Percentiles rank a stretch among this genome's conserved stretches.
Evolutionary conservation across 2,888 invertebrate genomes (phyloP).

Genomic region (Macrosoma leucophasiata): DNA sequence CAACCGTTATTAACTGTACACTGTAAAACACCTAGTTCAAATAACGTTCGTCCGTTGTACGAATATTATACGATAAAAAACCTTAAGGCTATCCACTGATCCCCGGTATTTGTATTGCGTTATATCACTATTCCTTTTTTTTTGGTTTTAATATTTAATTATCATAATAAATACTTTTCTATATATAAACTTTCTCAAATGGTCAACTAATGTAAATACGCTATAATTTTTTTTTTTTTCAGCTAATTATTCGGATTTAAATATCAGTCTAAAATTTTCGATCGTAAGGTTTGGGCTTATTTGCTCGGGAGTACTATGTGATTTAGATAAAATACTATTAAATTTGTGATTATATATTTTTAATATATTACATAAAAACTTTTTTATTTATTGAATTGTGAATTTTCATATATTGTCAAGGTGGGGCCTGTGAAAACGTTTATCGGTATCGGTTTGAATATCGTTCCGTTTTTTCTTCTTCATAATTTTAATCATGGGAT

Average conservation of each 20-base stretch:
- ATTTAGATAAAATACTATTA: conserved; percentile 45
- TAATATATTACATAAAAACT: conserved; percentile 59
- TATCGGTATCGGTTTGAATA: conserved; percentile 31
- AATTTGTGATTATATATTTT: conserved; percentile 59
- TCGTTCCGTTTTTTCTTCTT: conserved; percentile 65
- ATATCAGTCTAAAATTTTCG: conserved; percentile 76
- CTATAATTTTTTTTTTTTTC: conserved; percentile 50
- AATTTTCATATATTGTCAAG: conserved; percentile 53
- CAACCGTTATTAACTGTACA: conserved; percentile 50
- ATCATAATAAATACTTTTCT: conserved; percentile 37
- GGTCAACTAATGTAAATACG: conserved; percentile 75
- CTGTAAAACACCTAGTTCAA: conserved; percentile 37
- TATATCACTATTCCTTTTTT: conserved; percentile 21
- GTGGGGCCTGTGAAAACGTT: conserved; percentile 46
- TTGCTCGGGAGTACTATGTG: conserved; percentile 56
- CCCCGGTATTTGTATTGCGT: conserved; percentile 59
- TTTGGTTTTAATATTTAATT: conserved; percentile 42
- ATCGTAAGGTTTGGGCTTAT: conserved; percentile 66
- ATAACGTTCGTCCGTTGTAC: conserved; percentile 63
- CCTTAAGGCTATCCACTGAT: conserved; percentile 69
- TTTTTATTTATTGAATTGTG: conserved; percentile 43
- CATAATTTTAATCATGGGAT: too few relatives aligned
- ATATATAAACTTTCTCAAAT: conserved; percentile 72
- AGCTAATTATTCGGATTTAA: conserved; percentile 61
- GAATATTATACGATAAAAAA: conserved; percentile 44